phyloP scores from a whole-genome alignment of 2,888 invertebrate species.

The Pomacea canaliculata region DNA sequence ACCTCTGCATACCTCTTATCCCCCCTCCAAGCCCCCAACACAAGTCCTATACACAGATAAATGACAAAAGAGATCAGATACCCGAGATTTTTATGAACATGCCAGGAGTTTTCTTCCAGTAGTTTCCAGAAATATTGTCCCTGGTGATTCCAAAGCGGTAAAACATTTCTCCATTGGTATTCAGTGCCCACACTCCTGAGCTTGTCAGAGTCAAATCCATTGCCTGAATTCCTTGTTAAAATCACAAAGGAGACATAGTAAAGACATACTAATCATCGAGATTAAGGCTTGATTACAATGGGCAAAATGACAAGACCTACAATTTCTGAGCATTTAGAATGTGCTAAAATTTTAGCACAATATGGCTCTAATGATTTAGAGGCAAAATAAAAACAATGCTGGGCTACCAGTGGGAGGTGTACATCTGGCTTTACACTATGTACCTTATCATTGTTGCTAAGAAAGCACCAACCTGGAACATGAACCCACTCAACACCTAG shows the following conservation, averaged over 20 bases:
- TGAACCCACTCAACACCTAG: constrained; percentile 73
- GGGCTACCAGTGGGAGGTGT: too few relatives aligned
- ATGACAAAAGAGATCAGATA: constrained; percentile 31
- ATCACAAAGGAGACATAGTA: neutral
- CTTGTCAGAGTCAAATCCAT: constrained; percentile 68
- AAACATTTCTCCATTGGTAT: constrained; percentile 56
- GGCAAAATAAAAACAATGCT: too few relatives aligned
- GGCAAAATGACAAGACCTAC: too few relatives aligned
- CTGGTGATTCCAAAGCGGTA: constrained; percentile 60
- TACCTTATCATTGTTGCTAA: too few relatives aligned
- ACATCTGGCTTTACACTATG: too few relatives aligned
- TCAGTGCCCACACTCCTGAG: constrained; percentile 63
- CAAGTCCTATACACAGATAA: too few relatives aligned
- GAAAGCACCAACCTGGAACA: constrained; percentile 66
- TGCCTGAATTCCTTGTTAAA: constrained; percentile 42
- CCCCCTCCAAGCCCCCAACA: too few relatives aligned
- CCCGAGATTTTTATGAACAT: constrained; percentile 57
- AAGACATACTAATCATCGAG: neutral
- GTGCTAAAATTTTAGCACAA: too few relatives aligned
- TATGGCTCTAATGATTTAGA: too few relatives aligned
- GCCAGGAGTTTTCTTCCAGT: constrained; percentile 68
- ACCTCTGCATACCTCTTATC: too few relatives aligned
- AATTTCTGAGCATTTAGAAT: too few relatives aligned
- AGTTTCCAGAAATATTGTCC: constrained; percentile 61
- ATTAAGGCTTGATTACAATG: too few relatives aligned